A percentile compares a stretch with the other conserved stretches of the same genome.
These are phyloP conservation scores for Spilosoma lubricipeda DNA, from an alignment of 2,888 invertebrate species.

Conservation along the genomic window DNA sequence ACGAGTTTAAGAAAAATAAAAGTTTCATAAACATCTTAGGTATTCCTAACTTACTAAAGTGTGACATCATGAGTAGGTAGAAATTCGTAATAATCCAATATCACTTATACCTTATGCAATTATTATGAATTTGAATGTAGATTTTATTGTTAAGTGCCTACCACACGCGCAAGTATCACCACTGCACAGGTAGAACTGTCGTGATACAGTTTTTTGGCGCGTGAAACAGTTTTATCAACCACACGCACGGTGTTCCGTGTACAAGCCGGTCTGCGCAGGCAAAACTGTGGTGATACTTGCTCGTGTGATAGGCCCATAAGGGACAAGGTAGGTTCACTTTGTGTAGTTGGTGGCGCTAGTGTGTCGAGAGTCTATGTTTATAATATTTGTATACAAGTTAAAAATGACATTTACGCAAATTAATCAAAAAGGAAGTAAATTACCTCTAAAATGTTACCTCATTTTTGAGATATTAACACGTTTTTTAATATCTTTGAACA, in stretches of 20 bases:
- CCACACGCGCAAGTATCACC: too few species aligned
- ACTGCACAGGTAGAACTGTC: too few species aligned
- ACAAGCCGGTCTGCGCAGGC: too few species aligned
- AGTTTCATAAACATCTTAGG: background rate
- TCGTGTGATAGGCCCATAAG: too few species aligned
- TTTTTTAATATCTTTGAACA: background rate
- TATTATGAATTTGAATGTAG: conserved; percentile 37
- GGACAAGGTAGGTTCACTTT: conserved; percentile 28
- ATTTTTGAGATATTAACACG: background rate
- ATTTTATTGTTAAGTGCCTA: too few species aligned
- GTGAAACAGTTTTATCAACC: too few species aligned
- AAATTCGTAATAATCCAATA: conserved; percentile 19
- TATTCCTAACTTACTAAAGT: conserved; percentile 23
- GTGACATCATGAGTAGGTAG: conserved; percentile 12
- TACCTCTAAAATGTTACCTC: conserved; percentile 1
- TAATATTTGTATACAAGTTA: background rate
- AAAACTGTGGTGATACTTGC: too few species aligned
- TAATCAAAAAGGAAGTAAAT: background rate
- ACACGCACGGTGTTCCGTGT: too few species aligned
- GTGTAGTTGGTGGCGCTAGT: conserved; percentile 37
- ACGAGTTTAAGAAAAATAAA: conserved; percentile 1
- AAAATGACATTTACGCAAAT: background rate
- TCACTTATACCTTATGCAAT: conserved; percentile 31
- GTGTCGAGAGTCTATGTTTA: conserved; percentile 1
- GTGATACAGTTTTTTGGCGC: too few species aligned